A percentile compares a stretch with the other conserved stretches of the same genome.
These are phyloP conservation scores for Apamea anceps DNA, from an alignment of 2,888 invertebrate genomes.

Conservation along the genomic window DNA sequence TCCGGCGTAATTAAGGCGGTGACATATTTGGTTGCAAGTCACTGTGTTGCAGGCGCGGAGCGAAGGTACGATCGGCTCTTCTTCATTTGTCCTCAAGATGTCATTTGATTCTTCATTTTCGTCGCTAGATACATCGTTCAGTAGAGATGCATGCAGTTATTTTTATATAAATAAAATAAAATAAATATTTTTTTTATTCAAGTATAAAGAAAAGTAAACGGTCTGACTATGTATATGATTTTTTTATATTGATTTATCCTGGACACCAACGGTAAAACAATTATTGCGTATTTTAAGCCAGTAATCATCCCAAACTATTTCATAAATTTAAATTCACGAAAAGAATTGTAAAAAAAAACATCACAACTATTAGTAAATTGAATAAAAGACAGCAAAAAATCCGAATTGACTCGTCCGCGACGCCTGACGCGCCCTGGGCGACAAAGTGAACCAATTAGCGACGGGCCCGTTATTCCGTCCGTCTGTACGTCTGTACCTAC, in stretches of 20 bases:
- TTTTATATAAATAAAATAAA: too few relatives aligned
- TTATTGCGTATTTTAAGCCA: background rate
- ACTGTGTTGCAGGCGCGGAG: too few relatives aligned
- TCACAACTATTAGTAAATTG: conserved; percentile 28
- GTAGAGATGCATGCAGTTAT: too few relatives aligned
- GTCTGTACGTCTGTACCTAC: conserved; percentile 17
- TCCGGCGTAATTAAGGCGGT: too few relatives aligned
- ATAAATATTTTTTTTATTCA: too few relatives aligned
- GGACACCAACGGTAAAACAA: background rate
- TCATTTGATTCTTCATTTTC: too few relatives aligned
- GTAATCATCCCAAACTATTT: background rate
- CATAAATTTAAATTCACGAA: background rate
- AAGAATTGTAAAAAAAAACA: conserved; percentile 11
- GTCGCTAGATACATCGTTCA: too few relatives aligned
- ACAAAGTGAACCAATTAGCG: conserved; percentile 60
- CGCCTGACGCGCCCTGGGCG: conserved; percentile 30
- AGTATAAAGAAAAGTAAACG: too few relatives aligned
- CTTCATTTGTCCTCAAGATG: too few relatives aligned
- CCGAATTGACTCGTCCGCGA: conserved; percentile 30
- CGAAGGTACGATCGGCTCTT: too few relatives aligned
- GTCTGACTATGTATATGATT: too few relatives aligned
- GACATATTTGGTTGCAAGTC: too few relatives aligned
- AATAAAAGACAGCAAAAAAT: conserved; percentile 46
- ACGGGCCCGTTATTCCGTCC: conserved; percentile 8
- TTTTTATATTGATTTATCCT: background rate